A percentile compares a stretch with the other conserved stretches of the same genome.
Evolutionary conservation across 2,797 vertebrate species (phyloP).

Genomic region (Lycodopsis pacificus): DNA sequence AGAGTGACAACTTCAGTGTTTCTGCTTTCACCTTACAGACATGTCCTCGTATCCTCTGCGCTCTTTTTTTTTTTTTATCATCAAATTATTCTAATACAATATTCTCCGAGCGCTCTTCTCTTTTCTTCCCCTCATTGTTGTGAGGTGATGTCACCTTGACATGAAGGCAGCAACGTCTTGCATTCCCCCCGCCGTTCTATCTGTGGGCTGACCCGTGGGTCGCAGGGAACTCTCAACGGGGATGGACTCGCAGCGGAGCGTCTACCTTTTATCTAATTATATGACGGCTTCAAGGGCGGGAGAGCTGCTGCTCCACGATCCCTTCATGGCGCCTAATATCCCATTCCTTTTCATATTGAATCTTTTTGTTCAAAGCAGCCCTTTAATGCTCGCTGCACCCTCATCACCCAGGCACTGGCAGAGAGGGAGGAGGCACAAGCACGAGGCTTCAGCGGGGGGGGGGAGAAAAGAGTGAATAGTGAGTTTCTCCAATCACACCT

Average conservation of each 20-base stretch:
- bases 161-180: slow-evolving; percentile 57
- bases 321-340: slow-evolving; percentile 74
- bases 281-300: slow-evolving; percentile 76
- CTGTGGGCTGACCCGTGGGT: slow-evolving; percentile 62
- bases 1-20: slow-evolving; percentile 17
- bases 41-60: slow-evolving; percentile 17
- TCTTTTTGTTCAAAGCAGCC: slow-evolving; percentile 79
- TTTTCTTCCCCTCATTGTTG: slow-evolving; percentile 40
- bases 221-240: slow-evolving; percentile 58
- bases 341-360: slow-evolving; percentile 80
- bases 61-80: slow-evolving; percentile 35
- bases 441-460: slow-evolving; percentile 13
- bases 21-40: slow-evolving; percentile 41
- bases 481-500: slow-evolving; percentile 60
- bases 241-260: slow-evolving; percentile 57
- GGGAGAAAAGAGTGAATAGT: slow-evolving; percentile 21
- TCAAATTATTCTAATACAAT: slow-evolving; percentile 53
- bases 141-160: slow-evolving; percentile 76
- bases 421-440: slow-evolving; percentile 24
- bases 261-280: slow-evolving; percentile 83
- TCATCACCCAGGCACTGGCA: slow-evolving; percentile 52
- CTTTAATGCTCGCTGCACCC: slow-evolving; percentile 71
- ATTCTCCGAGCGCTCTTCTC: slow-evolving; percentile 33
- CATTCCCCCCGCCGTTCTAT: slow-evolving; percentile 43
- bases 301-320: slow-evolving; percentile 45